Evolutionary conservation across 2,888 invertebrate species (phyloP).

Genomic region (Diploptera punctata): DNA sequence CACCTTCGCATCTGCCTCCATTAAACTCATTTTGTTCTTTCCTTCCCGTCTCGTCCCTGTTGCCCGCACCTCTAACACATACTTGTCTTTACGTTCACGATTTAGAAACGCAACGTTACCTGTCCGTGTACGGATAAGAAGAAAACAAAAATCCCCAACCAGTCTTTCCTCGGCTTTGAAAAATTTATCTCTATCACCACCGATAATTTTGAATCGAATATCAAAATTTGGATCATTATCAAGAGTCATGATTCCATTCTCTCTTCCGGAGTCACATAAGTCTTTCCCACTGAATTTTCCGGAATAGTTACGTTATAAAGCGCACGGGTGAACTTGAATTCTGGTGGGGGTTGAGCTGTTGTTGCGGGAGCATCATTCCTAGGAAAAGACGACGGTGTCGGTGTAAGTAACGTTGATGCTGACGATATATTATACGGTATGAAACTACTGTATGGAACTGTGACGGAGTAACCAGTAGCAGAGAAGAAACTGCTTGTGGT

Average conservation of each 20-base stretch:
- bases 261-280: constrained; percentile 75
- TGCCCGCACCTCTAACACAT: constrained; percentile 79
- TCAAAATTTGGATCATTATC: constrained; percentile 54
- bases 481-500: background rate
- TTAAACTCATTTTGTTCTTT: constrained; percentile 59
- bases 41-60: constrained; percentile 65
- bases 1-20: constrained; percentile 76
- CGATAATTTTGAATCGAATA: constrained; percentile 85
- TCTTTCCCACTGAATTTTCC: constrained; percentile 91
- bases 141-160: constrained; percentile 95
- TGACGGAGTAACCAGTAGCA: background rate
- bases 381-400: background rate
- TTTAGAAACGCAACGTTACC: constrained; percentile 89
- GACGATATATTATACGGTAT: background rate
- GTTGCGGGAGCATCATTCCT: constrained; percentile 34
- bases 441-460: background rate
- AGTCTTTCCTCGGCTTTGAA: constrained; percentile 90
- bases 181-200: constrained; percentile 87
- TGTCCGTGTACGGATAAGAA: constrained; percentile 87
- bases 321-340: constrained; percentile 73
- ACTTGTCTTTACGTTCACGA: constrained; percentile 87
- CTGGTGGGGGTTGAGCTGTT: constrained; percentile 44
- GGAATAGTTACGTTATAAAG: constrained; percentile 89
- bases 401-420: too few species aligned
- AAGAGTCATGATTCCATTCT: constrained; percentile 74